Evolutionary conservation across 2,113 vertebrate genomes (phyloP).

Genomic region (Cyprinodon brontotheroides): DNA sequence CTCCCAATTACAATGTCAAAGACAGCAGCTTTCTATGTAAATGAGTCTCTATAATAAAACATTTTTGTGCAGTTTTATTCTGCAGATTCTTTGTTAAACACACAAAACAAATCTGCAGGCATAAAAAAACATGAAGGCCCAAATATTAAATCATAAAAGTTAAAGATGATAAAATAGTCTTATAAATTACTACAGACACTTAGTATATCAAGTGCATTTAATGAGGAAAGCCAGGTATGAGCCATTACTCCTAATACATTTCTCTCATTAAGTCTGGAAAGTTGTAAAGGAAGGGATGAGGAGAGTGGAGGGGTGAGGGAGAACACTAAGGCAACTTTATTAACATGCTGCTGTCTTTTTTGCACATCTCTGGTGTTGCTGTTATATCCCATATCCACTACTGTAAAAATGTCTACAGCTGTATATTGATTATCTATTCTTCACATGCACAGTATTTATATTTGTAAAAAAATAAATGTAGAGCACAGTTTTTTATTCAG

Average conservation of each 20-base stretch:
- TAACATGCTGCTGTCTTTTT: background rate
- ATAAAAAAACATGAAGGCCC: slow-evolving; percentile 26
- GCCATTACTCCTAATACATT: slow-evolving; percentile 32
- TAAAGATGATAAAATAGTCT: slow-evolving; percentile 38
- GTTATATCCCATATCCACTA: no score
- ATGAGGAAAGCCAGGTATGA: slow-evolving; percentile 23
- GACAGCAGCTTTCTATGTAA: background rate
- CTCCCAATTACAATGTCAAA: background rate
- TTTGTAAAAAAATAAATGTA: no score
- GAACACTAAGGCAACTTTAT: background rate
- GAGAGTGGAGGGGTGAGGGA: background rate
- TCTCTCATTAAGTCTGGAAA: slow-evolving; percentile 15
- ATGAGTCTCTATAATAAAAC: background rate
- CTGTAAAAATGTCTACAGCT: background rate
- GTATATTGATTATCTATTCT: no score
- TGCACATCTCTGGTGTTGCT: no score
- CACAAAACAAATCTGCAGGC: slow-evolving; percentile 18
- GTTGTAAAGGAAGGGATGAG: slow-evolving; percentile 11
- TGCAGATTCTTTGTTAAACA: slow-evolving; percentile 18
- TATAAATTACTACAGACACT: slow-evolving; percentile 47
- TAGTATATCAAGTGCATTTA: slow-evolving; percentile 40
- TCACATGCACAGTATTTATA: no score
- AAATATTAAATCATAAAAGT: slow-evolving; percentile 23
- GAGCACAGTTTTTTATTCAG: no score
- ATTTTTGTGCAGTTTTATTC: background rate